Evolutionary conservation across 1,140 invertebrate genomes (phyloP), one percentile per base, ranked within the genome.

Genomic region (Papilio machaon): DNA sequence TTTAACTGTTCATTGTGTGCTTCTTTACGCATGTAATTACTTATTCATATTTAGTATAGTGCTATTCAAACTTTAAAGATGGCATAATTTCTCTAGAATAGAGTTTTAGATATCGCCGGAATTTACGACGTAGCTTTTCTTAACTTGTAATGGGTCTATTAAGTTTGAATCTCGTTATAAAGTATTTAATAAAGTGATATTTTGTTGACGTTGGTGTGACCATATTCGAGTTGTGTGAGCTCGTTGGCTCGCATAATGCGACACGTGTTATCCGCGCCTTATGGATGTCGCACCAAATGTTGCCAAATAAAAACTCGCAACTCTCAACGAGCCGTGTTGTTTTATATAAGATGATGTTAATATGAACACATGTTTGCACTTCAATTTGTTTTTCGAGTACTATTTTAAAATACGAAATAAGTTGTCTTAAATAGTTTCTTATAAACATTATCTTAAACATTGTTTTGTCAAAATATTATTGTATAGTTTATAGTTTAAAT

Each of bases 211-310:
- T 82, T 80, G 80, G 35, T 64, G 79, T 79, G 81, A 80, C 85
- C 85, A 88, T 85, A 84, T 89, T 84, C 64, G 86, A 83, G 82
- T 76, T 81, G 82, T 81, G 54, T 58, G 54, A 82, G 84, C 83
- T 64, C 54, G 35, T 17, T 82, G 85, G 89, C 87, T 87, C 87
- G 88, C 87, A 87, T 89, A 87, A 88, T 87, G 81, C 81, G 86
- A 89, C 88, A 89, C 80, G 80, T 87, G 87, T 87, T 80, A 80
- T 82, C 75, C 81, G 70, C 80, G 43, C 80, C 47, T 80, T 80
- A 78, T 43, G 76, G 15, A 60, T 78, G 76, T 60, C 76, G 23
- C 30, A 38, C 54, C 76, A 78, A 78, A 43, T 78, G 76, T 78
- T 60, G 76, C 76, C 43, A 60, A 78, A 78, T 78, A 78, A 78